Evolutionary conservation across 2,113 vertebrate genomes (phyloP).

Genomic region (Clinocottus analis): DNA sequence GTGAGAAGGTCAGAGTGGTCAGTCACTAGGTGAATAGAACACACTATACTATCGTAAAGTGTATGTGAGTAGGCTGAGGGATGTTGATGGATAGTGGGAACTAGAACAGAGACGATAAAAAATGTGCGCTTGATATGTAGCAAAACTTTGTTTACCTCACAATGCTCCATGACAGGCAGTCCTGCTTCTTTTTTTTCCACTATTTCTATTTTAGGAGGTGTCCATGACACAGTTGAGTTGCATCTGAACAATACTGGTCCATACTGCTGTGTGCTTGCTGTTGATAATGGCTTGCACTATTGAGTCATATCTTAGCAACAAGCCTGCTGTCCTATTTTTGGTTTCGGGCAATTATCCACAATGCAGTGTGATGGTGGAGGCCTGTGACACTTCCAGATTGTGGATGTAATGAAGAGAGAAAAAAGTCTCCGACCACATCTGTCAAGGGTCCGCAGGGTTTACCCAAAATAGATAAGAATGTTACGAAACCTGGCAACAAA

Average conservation of each 20-base stretch:
- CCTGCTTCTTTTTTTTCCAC: conserved; percentile 18
- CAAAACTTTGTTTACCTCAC: background rate
- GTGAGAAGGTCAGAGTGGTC: conserved; percentile 48
- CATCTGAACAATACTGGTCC: conserved; percentile 45
- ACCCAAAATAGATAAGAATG: conserved; percentile 14
- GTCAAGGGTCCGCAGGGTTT: conserved; percentile 33
- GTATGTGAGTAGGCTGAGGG: conserved; percentile 9
- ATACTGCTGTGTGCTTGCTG: conserved; percentile 46
- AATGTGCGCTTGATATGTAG: background rate
- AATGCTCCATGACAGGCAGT: background rate
- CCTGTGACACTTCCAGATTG: conserved; percentile 57
- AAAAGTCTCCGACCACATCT: conserved; percentile 41
- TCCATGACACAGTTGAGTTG: conserved; percentile 48
- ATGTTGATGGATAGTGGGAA: conserved; percentile 14
- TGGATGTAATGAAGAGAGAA: conserved; percentile 44
- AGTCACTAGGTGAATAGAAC: conserved; percentile 22
- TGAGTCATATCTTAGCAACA: conserved; percentile 77
- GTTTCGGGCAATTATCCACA: conserved; percentile 72
- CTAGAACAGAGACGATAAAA: conserved; percentile 12
- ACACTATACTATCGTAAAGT: conserved; percentile 12
- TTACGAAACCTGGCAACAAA: conserved; percentile 13
- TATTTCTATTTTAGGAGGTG: conserved; percentile 52
- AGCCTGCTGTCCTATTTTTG: conserved; percentile 71
- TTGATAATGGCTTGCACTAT: conserved; percentile 59
- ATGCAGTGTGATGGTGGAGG: conserved; percentile 53